Evolutionary conservation across 2,797 vertebrate species (phyloP).

Genomic region (Lophotriccus pileatus): DNA sequence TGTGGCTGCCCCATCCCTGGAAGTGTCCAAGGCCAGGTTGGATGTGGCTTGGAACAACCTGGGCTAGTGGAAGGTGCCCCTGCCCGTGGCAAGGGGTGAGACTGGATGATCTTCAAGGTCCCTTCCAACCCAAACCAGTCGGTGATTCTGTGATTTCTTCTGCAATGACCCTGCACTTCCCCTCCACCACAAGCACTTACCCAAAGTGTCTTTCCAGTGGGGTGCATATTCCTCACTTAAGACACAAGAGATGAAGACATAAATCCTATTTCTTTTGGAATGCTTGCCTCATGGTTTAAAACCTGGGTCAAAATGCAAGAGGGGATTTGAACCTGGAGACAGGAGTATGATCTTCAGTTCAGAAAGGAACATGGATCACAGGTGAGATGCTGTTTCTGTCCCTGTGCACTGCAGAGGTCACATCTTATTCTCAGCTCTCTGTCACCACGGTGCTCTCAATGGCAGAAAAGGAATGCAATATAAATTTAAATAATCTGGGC

Average conservation of each 20-base stretch:
- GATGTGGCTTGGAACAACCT: background rate
- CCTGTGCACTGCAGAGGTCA: background rate
- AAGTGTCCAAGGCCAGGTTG: background rate
- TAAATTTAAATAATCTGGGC: background rate
- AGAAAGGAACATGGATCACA: accelerated
- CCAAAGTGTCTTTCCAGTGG: background rate
- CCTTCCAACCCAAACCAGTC: background rate
- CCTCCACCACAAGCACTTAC: background rate
- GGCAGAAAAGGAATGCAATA: background rate
- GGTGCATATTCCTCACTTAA: background rate
- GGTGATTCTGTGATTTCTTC: background rate
- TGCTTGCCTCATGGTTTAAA: background rate
- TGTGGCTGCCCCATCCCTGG: background rate
- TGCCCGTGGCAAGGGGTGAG: background rate
- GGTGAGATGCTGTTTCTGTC: background rate
- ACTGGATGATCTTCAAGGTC: accelerated
- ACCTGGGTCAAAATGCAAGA: background rate
- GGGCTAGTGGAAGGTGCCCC: background rate
- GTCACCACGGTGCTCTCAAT: background rate
- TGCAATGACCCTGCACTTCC: accelerated
- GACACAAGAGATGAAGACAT: background rate
- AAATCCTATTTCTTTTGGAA: background rate
- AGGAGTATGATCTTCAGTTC: background rate
- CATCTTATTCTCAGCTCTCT: background rate
- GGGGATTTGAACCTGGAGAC: background rate